Evolutionary conservation across 92 coral and sea anemone species (phyloP), one percentile per base, ranked within the genome.

Genomic region (Phymanthus crucifer): DNA sequence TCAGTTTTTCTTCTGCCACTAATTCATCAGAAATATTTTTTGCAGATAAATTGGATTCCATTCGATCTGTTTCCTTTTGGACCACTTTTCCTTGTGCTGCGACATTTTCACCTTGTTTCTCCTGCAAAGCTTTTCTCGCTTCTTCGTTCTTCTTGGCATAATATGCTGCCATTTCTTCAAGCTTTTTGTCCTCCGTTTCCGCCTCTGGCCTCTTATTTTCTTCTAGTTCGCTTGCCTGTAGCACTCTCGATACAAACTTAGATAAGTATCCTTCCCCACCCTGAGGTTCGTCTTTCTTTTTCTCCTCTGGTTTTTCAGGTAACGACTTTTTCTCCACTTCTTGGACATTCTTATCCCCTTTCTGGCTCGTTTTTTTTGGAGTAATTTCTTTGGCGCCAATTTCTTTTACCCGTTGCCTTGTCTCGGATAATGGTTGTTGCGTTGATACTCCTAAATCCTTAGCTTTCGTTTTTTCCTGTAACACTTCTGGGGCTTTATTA

Each of bases 121-220:
- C 23, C 0, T 77, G 73, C 1, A 65, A 32, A 0, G 72, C 70
- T 40, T 35, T 35, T 64, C 81, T 61, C 31, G 81, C 81, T 19
- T 77, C 81, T 61, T 69, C 81, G 48, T 77, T 77, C 40, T 65
- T 69, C 68, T 38, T 77, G 1, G 81, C 81, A 38, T 35, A 77
- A 7, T 37, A 10, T 9, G 72, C 72, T 21, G 81, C 81, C 72
- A 77, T 36, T 64, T 77, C 72, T 40, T 61, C 81, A 17, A 77
- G 72, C 29, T 64, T 77, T 58, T 61, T 65, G 4, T 61, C 68
- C 16, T 57, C 72, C 23, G 36, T 27, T 1, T 61, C 26, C 29
- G 16, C 29, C 32, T 48, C 14, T 6, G 71, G 46, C 18, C 36
- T 61, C 33, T 19, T 45, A 13, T 21, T 57, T 38, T 77, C 73